phyloP scores from a whole-genome alignment of 2,888 invertebrate species.

The Melipona beecheii region DNA sequence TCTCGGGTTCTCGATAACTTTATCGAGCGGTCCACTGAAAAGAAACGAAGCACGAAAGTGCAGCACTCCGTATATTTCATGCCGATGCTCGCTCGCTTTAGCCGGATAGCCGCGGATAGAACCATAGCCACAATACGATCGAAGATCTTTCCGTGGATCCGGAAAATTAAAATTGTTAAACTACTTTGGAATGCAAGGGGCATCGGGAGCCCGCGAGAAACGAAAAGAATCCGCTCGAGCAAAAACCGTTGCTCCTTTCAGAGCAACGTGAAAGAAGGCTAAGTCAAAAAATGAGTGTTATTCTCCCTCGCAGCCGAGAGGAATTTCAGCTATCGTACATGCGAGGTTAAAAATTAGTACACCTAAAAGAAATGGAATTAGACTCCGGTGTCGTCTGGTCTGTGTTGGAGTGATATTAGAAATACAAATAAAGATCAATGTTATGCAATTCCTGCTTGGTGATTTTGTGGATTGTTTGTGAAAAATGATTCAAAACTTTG shows the following conservation, averaged over 20 bases:
- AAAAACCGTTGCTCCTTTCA: neutral
- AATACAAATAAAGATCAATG: too few relatives aligned
- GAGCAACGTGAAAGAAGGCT: neutral
- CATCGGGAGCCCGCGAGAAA: neutral
- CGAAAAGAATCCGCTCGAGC: neutral
- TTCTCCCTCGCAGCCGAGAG: neutral
- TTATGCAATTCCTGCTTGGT: too few relatives aligned
- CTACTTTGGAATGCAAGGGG: neutral
- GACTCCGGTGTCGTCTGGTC: too few relatives aligned
- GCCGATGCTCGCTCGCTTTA: conserved; percentile 4
- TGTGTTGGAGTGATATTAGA: too few relatives aligned
- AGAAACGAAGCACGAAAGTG: conserved; percentile 44
- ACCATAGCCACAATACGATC: neutral
- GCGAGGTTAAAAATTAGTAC: too few relatives aligned
- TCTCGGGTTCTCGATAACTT: conserved; percentile 69
- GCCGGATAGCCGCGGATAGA: neutral
- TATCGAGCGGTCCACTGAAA: conserved; percentile 64
- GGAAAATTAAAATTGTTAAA: conserved; percentile 33
- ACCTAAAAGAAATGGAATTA: too few relatives aligned
- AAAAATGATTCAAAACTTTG: too few relatives aligned
- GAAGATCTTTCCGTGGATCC: neutral
- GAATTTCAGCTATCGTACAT: too few relatives aligned
- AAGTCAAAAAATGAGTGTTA: neutral
- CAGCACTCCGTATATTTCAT: conserved; percentile 15
- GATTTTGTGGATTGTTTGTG: too few relatives aligned